Base-by-base conservation (phyloP, 2,797 vertebrate genomes). In the Pogonophryne albipinna region DNA sequence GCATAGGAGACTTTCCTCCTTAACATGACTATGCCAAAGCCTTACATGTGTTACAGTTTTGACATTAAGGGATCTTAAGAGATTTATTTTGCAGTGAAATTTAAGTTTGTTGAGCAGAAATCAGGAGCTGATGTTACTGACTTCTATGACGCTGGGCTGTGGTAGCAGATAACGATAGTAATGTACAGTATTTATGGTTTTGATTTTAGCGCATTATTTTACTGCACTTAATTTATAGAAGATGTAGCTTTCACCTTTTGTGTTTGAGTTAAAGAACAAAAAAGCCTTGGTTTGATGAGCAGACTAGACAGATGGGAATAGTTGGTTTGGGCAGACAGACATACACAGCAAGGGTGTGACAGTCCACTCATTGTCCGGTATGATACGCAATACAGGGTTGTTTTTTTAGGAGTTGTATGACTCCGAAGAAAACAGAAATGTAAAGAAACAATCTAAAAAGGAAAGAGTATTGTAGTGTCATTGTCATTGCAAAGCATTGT, bases 181-280 rank as follows among this genome's bases (percentile, higher is more conserved):
- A 79, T 96, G 95, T 97, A 97, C 95, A 97, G 96, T 97, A 97
- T 97, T 97, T 97, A 97, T 97, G 94, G 85, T 96, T 96, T 93
- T 84, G 74, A 91, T 94, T 94, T 95, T 93, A 87, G 80, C 68
- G 74, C 87, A 82, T 87, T 85, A 89, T 95, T 93, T 93, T 92
- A 93, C 84, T 94, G 96, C 96, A 96, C 96, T 97, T 97, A 97
- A 96, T 97, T 97, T 97, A 96, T 97, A 94, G 91, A 93, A 86
- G 76, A 92, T 89, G 89, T 93, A 93, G 85, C 88, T 86, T 88
- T 88, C 87, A 90, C 81, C 66, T 82, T 82, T 88, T 75, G 64
- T 82, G 83, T 77, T 79, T 67, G 62, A 83, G 78, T 78, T 72
- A 68, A 79, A 76, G 70, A 83, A 81, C 46, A 62, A 70, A 31